These are phyloP conservation scores for Cyphomyrus plagiostoma DNA, from an alignment of 2,113 vertebrate genomes.

Conservation along the genomic window DNA sequence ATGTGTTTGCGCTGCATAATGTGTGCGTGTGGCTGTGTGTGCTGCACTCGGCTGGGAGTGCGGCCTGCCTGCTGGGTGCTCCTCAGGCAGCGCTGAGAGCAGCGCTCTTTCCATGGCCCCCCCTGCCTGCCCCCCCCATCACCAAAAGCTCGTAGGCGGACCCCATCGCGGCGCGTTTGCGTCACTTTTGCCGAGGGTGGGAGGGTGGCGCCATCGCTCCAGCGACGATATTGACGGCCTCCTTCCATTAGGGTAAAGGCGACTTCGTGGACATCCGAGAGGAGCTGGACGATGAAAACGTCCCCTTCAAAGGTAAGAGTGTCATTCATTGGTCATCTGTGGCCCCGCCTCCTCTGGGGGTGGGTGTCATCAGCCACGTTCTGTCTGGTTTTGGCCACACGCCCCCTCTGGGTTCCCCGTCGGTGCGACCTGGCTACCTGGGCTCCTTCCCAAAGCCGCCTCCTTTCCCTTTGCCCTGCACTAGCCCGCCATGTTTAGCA, in stretches of 20 bases:
- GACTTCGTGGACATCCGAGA: constrained; percentile 72
- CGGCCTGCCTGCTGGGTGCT: constrained; percentile 32
- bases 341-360: background rate
- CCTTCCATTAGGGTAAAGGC: constrained; percentile 52
- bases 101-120: background rate
- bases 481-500: constrained; percentile 62
- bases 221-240: background rate
- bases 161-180: background rate
- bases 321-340: background rate
- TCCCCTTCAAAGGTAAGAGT: constrained; percentile 59
- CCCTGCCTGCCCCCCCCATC: background rate
- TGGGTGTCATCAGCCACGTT: background rate
- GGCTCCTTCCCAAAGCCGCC: constrained; percentile 45
- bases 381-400: background rate
- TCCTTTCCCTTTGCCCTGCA: constrained; percentile 56
- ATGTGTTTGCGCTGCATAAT: constrained; percentile 66
- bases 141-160: background rate
- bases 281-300: constrained; percentile 56
- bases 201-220: background rate
- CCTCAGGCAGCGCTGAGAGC: background rate
- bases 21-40: constrained; percentile 48
- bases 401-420: background rate
- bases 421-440: background rate
- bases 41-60: constrained; percentile 36
- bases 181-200: background rate